Base-by-base conservation (phyloP, 2,888 invertebrate species). In the Lydus trimaculatus region DNA sequence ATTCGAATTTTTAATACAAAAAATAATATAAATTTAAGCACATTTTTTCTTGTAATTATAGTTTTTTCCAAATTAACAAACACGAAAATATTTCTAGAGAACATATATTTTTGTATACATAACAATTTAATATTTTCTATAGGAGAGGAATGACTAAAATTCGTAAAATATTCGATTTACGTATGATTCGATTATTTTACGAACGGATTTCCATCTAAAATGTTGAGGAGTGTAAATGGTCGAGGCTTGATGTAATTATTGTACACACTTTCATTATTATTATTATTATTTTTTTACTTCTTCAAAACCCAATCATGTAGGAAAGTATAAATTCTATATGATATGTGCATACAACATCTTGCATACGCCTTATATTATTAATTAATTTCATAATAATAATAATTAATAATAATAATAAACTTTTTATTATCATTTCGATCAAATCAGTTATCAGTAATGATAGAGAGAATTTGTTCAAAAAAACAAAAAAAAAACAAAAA, bases 271-370 rank as follows among this genome's bases (percentile, higher is more conserved):
- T 74, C 2, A 28, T 71, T 60, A 36, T 36, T 36, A 36, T 36
- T 36, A 36, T 31, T 31, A 36, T 36, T 36, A 36, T 25, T 31
- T 61, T 61, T 20, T 52, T n/a, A n/a, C 6, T 25, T 56, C n/a
- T 7, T 56, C 13, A 13, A 65, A 78, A 78, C 75, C 79, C 72
- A 73, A 75, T 77, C 75, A 78, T 77, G 80, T 82, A 83, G 83
- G 83, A 84, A 85, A 84, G 84, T 85, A 85, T 83, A 84, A 85
- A 85, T 82, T 81, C 81, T 83, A 81, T 81, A 77, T 84, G 85
- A 85, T 85, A 85, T 85, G 84, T 85, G 84, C 84, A 84, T 83
- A 83, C 83, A 82, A 79, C 81, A 80, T 81, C 81, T 77, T 79
- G 76, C 81, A 78, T 81, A 74, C 81, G 76, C 79, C 78, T 72